A percentile compares a stretch with the other conserved stretches of the same genome.
Evolutionary conservation across 2,113 vertebrate species (phyloP).

Genomic region (Crotalus horridus): DNA sequence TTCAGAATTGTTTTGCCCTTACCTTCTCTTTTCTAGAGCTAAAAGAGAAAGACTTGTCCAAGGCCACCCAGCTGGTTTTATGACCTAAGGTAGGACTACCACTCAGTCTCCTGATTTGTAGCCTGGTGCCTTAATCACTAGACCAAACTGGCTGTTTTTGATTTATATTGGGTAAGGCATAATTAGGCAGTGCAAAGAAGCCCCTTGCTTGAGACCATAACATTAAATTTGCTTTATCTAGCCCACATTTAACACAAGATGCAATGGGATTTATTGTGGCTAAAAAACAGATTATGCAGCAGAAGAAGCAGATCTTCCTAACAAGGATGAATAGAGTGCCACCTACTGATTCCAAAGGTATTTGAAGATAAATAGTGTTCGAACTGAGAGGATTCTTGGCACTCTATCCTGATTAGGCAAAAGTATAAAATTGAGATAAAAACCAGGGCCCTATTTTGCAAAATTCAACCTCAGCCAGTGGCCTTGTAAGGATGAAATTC

Average conservation of each 20-base stretch:
- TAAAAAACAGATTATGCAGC: background rate
- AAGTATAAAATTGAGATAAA: background rate
- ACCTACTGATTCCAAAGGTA: background rate
- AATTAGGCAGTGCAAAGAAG: background rate
- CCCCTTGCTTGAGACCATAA: background rate
- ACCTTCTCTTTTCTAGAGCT: background rate
- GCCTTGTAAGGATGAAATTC: background rate
- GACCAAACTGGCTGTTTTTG: background rate
- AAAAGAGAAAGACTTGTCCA: background rate
- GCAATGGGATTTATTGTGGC: background rate
- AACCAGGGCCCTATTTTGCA: background rate
- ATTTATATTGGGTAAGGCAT: background rate
- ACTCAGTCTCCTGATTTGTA: background rate
- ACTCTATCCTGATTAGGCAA: background rate
- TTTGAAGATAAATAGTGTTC: background rate
- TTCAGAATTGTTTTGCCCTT: background rate
- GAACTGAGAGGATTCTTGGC: background rate
- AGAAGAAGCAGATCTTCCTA: background rate
- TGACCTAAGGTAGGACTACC: background rate
- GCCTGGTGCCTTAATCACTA: background rate
- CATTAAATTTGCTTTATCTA: background rate
- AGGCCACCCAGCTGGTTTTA: background rate
- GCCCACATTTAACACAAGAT: background rate
- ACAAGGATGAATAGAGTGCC: background rate
- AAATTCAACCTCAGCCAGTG: background rate